phyloP scores from a whole-genome alignment of 2,797 vertebrate genomes.

The Thunnus albacares region DNA sequence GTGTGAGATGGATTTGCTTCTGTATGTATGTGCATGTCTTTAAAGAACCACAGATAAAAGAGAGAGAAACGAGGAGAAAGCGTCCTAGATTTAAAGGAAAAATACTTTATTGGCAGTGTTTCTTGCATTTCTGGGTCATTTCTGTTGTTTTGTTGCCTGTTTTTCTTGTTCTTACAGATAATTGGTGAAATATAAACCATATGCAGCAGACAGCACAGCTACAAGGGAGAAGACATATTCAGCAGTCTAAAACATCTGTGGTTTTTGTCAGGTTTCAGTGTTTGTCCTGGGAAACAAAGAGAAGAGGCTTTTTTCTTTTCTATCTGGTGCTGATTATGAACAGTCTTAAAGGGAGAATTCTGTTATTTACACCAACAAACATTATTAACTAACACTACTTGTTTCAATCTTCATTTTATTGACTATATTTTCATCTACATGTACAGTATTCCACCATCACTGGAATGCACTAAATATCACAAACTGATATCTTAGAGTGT shows the following conservation, averaged over 20 bases:
- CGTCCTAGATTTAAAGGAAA: constrained; percentile 44
- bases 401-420: neutral
- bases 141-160: constrained; percentile 37
- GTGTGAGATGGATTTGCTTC: neutral
- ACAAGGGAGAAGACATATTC: constrained; percentile 26
- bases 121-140: constrained; percentile 59
- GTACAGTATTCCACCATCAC: neutral
- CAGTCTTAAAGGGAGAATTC: constrained; percentile 1
- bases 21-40: neutral
- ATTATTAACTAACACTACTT: neutral
- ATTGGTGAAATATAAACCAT: constrained; percentile 51
- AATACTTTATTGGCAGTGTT: constrained; percentile 42
- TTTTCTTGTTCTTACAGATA: constrained; percentile 53
- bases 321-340: constrained; percentile 20
- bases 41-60: constrained; percentile 20
- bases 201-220: constrained; percentile 23
- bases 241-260: constrained; percentile 35
- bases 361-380: constrained; percentile 5
- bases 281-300: constrained; percentile 5
- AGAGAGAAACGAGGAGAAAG: neutral
- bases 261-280: constrained; percentile 36
- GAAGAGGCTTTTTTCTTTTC: constrained; percentile 11
- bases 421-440: constrained; percentile 12
- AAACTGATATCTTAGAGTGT: constrained; percentile 23
- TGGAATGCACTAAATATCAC: constrained; percentile 3